These are phyloP conservation scores for Oikopleura albicans DNA, from an alignment of 23 tunicate genomes.

Conservation along the genomic window DNA sequence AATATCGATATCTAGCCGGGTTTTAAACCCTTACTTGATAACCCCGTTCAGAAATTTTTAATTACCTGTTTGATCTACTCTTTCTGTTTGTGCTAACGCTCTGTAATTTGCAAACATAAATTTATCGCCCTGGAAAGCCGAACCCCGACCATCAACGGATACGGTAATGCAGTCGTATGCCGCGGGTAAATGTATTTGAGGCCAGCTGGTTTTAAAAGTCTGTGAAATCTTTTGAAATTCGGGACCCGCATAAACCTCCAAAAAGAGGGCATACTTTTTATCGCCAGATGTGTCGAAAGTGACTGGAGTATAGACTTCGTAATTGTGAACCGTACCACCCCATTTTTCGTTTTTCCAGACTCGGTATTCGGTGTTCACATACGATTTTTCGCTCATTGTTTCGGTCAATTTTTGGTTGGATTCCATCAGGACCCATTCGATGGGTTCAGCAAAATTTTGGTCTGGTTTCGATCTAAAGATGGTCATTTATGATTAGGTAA, in stretches of 20 bases:
- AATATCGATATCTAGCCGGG: slow-evolving; percentile 18
- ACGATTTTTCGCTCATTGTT: slow-evolving; percentile 24
- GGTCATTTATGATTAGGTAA: too few species aligned
- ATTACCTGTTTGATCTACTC: slow-evolving; percentile 82
- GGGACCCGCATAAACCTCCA: slow-evolving; percentile 97
- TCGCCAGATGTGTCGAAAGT: slow-evolving; percentile 29
- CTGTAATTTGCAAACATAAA: slow-evolving; percentile 59
- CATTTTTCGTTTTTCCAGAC: slow-evolving; percentile 29
- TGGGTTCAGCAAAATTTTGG: too few species aligned
- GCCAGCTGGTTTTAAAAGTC: slow-evolving; percentile 40
- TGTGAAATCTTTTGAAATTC: slow-evolving; percentile 65
- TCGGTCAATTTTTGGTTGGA: slow-evolving; percentile 27
- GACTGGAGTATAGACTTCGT: slow-evolving; percentile 55
- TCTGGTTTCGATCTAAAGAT: too few species aligned
- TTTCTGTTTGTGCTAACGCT: slow-evolving; percentile 62
- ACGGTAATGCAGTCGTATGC: slow-evolving; percentile 50
- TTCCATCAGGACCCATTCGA: slow-evolving; percentile 20
- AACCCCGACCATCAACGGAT: slow-evolving; percentile 82
- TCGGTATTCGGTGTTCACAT: slow-evolving; percentile 62
- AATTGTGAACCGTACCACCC: slow-evolving; percentile 26
- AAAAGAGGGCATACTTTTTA: slow-evolving; percentile 49
- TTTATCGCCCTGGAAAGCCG: slow-evolving; percentile 87
- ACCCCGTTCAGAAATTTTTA: too few species aligned
- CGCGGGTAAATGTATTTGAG: slow-evolving; percentile 67
- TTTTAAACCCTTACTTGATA: too few species aligned